These are phyloP conservation scores for Virgularia gustaviana DNA, from an alignment of 92 coral and sea anemone species.

Conservation along the genomic window DNA sequence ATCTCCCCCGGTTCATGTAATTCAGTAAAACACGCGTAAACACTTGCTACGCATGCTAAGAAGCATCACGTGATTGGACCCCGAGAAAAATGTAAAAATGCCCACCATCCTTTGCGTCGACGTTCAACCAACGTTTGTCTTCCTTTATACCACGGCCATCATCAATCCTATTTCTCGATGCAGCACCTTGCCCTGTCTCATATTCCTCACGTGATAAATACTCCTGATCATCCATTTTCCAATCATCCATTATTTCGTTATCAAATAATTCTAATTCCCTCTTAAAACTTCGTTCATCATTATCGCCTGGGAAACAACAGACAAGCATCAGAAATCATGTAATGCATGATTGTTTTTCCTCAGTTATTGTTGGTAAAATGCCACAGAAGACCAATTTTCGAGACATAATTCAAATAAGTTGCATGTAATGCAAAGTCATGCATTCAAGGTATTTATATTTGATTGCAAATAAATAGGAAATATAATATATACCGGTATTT, in stretches of 20 bases:
- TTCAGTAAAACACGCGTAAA: too few relatives aligned
- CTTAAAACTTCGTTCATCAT: slow-evolving; percentile 25
- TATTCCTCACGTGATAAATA: slow-evolving; percentile 13
- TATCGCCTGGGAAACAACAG: neutral
- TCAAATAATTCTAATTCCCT: slow-evolving; percentile 29
- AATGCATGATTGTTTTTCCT: neutral
- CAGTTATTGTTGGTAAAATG: neutral
- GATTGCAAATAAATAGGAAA: too few relatives aligned
- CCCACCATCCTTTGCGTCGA: slow-evolving; percentile 15
- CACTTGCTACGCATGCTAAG: too few relatives aligned
- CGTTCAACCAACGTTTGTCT: slow-evolving; percentile 32
- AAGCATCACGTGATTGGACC: too few relatives aligned
- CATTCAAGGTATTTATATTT: too few relatives aligned
- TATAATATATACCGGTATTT: too few relatives aligned
- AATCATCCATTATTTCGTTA: slow-evolving; percentile 13
- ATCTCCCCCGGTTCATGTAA: too few relatives aligned
- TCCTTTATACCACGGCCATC: neutral
- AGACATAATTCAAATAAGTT: too few relatives aligned
- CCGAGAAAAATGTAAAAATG: too few relatives aligned
- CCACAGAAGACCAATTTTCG: too few relatives aligned
- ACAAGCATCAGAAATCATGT: neutral
- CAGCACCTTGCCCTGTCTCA: neutral
- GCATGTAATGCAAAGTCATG: too few relatives aligned
- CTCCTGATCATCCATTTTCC: slow-evolving; percentile 20
- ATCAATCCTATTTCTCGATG: neutral